Percentiles rank a stretch among this genome's conserved stretches.
Conservation (phyloP, 2,113 vertebrate genomes). For the Poicephalus gulielmi region DNA sequence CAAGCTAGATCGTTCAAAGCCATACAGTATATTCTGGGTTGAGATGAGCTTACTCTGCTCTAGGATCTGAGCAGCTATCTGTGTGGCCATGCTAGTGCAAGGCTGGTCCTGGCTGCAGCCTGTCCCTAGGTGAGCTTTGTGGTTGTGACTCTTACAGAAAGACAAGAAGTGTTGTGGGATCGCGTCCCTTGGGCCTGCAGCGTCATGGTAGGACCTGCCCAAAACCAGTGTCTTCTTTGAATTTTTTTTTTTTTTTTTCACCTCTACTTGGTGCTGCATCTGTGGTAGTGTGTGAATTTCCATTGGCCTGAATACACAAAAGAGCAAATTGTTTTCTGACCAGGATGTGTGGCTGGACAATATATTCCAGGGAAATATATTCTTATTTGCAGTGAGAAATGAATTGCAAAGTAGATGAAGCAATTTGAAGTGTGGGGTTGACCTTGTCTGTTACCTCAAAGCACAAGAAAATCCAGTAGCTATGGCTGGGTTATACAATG, state of each 20-base stretch:
- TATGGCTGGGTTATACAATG: neutral
- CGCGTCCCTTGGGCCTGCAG: neutral
- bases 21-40: neutral
- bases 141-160: neutral
- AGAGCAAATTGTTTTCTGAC: neutral
- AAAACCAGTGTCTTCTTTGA: neutral
- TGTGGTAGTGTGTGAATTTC: neutral
- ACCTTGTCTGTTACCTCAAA: neutral
- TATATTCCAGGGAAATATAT: neutral
- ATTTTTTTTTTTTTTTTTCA: neutral
- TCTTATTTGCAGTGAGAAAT: neutral
- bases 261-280: neutral
- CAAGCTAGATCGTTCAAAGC: neutral
- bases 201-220: neutral
- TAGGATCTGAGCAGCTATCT: neutral
- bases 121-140: accelerated
- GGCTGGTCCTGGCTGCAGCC: neutral
- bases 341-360: neutral
- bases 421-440: neutral
- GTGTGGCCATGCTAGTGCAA: accelerated
- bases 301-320: neutral
- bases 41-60: neutral
- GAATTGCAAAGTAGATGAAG: neutral
- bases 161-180: accelerated
- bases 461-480: neutral